Conservation (phyloP, 2,888 invertebrate species). For the Eurytoma adleriae region DNA sequence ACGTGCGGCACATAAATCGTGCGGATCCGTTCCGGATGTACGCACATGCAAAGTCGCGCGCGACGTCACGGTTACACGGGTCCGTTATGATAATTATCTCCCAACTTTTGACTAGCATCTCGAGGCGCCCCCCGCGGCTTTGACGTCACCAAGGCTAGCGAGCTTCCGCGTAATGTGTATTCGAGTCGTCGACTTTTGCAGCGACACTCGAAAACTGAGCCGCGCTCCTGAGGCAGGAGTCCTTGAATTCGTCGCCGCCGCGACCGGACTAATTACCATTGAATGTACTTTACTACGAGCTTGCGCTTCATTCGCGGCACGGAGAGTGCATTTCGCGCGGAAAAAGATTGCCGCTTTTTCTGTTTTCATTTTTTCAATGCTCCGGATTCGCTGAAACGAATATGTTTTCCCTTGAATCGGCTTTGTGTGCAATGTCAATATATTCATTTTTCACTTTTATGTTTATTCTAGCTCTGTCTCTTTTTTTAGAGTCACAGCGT, state of each 20-base stretch:
- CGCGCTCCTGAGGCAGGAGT: slow-evolving; percentile 5
- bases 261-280: slow-evolving; percentile 16
- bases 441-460: too few relatives aligned
- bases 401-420: too few relatives aligned
- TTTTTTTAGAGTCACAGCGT: too few relatives aligned
- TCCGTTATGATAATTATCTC: not conserved
- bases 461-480: too few relatives aligned
- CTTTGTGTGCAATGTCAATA: too few relatives aligned
- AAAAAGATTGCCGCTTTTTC: too few relatives aligned
- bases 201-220: not conserved
- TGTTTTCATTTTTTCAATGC: too few relatives aligned
- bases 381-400: too few relatives aligned
- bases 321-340: not conserved
- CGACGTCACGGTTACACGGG: not conserved
- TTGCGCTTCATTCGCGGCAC: not conserved
- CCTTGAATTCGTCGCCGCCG: slow-evolving; percentile 14
- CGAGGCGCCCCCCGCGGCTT: not conserved
- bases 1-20: not conserved
- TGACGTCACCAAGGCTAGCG: slow-evolving; percentile 5
- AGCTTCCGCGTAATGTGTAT: not conserved
- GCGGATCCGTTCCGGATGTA: not conserved
- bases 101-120: not conserved
- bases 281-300: too few relatives aligned
- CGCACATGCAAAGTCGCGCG: not conserved
- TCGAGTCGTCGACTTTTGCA: not conserved